Evolutionary conservation across 2,113 vertebrate genomes (phyloP), one percentile per base, ranked within the genome.

Genomic region (Chelonoidis abingdonii): DNA sequence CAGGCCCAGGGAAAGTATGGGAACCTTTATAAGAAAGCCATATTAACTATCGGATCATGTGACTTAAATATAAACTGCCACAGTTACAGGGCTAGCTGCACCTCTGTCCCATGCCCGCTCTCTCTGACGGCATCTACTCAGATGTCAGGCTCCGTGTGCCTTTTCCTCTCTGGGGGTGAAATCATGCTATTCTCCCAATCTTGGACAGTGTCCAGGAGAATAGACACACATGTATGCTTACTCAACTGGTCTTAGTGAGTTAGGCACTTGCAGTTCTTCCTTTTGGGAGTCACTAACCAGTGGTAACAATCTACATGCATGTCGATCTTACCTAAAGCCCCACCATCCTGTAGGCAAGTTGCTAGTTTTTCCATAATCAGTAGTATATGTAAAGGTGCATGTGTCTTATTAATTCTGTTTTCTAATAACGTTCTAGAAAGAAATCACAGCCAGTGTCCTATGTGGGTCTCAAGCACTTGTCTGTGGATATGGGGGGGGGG

Each of bases 181-280:
- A n/a, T 35, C 31, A n/a, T 69, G 16, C 35, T n/a, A 19, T 69
- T 6, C 10, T 52, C 78, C 57, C 52, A 41, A 62, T 83, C 22
- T 69, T 14, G 47, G 83, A 49, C 10, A 5, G 44, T 2, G 4
- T 3, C 78, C 80, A 72, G 44, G 47, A 53, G 13, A 84, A 69
- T 1, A 69, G 62, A 69, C 62, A 16, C 24, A 79, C 1, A 0
- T 4, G 1, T 2, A 24, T 4, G 65, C 81, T 87, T 35, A 38
- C 69, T 44, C 89, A 86, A 49, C 81, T 84, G 80, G 89, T 85
- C 86, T 96, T 84, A 97, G 54, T 90, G 79, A 93, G 14, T n/a
- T 65, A 65, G 31, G 89, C 89, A 85, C 25, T 1, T 5, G 92
- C 87, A 44, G 65, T 6, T 89, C 76, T 52, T 89, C 47, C 83